Evolutionary conservation across 2,888 invertebrate species (phyloP), one percentile per base, ranked within the genome.

Genomic region (Drosophila pullipes): DNA sequence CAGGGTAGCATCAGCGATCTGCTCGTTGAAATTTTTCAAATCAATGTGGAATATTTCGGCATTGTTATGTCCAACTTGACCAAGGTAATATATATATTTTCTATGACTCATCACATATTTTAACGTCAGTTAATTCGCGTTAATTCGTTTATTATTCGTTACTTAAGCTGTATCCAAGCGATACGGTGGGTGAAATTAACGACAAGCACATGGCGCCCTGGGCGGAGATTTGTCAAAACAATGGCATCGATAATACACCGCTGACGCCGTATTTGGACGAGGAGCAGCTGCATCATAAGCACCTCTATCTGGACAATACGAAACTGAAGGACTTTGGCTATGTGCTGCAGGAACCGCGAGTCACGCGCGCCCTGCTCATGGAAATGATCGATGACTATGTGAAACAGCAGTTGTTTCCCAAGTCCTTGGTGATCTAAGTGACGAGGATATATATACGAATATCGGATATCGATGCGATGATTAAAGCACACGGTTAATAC

Each of bases 171-270:
- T 97, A 98, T 94, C 95, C 97, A 94, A 95, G 95, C 1, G 95
- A 95, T 11, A 96, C 97, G 7, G 96, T 97, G 0, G 97, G 98
- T 84, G 98, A 98, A 90, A 97, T 97, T 0, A 98, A 98, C 93
- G 98, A 98, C 93, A 98, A 98, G 92, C 98, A 98, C 93, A 95
- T 98, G 94, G 96, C 95, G 0, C 98, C 98, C 25, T 98, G 98
- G 98, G 98, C 98, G 0, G 96, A 97, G 91, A 95, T 97, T 35
- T 98, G 98, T 92, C 95, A 96, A 76, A 94, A 94, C 76, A 96
- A 97, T 93, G 94, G 95, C 53, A 95, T 98, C 35, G 94, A 94
- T 76, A 98, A 98, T 94, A 97, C 98, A 28, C 98, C 98, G 2
- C 94, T 98, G 1, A 97, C 97, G 73, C 98, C 98, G 0, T 97